Evolutionary conservation across 2,797 vertebrate species (phyloP).

Genomic region (Oreortyx pictus): DNA sequence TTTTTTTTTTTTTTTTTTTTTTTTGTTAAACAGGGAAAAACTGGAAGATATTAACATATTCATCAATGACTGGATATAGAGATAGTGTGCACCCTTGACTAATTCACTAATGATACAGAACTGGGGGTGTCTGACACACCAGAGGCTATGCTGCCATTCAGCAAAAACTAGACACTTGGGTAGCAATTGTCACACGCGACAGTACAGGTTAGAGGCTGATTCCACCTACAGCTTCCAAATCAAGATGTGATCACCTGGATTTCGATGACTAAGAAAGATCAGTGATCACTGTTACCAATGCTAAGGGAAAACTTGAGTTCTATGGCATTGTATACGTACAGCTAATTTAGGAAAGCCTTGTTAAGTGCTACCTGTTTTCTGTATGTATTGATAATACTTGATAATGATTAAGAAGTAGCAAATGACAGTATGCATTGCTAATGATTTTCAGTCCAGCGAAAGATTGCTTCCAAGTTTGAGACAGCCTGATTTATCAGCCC

Average conservation of each 20-base stretch:
- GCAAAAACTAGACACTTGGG: too few species aligned
- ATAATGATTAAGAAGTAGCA: not conserved
- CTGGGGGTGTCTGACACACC: too few species aligned
- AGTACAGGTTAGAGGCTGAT: too few species aligned
- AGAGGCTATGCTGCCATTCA: too few species aligned
- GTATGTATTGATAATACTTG: not conserved
- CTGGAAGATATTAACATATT: not conserved
- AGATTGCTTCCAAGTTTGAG: not conserved
- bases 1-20: too few species aligned
- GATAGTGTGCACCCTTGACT: too few species aligned
- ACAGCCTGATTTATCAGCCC: not conserved
- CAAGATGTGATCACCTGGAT: fast-evolving
- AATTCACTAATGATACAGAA: too few species aligned
- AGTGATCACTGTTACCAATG: not conserved
- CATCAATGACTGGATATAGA: too few species aligned
- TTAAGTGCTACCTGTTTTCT: not conserved
- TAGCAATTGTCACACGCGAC: too few species aligned
- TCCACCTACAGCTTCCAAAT: not conserved
- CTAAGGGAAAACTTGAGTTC: not conserved
- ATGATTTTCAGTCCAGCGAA: not conserved
- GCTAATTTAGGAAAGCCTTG: not conserved
- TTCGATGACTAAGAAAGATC: not conserved
- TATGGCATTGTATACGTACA: not conserved
- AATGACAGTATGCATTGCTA: not conserved
- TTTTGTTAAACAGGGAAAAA: not conserved